Evolutionary conservation across 2,888 invertebrate genomes (phyloP).

Genomic region (Melinopterus prodromus): DNA sequence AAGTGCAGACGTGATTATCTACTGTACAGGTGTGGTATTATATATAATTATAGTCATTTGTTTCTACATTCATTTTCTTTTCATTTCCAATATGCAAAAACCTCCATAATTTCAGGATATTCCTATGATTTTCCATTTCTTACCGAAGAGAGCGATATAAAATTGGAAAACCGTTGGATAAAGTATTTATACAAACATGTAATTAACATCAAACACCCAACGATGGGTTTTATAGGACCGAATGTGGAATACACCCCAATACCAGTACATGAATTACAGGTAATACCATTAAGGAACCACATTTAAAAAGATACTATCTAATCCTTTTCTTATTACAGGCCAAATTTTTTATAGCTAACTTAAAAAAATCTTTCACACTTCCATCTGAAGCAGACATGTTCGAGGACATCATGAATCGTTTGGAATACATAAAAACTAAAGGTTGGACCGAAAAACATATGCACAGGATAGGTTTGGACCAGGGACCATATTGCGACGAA

Average conservation of each 20-base stretch:
- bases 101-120: conserved; percentile 59
- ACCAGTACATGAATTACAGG: conserved; percentile 86
- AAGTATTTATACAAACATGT: conserved; percentile 86
- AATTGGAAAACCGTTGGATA: conserved; percentile 80
- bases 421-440: conserved; percentile 63
- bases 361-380: conserved; percentile 66
- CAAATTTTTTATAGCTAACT: conserved; percentile 65
- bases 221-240: conserved; percentile 82
- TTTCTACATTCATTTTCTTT: no score
- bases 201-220: conserved; percentile 80
- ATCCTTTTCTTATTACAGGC: no score
- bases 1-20: conserved; percentile 74
- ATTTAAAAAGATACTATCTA: no score
- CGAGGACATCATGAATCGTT: conserved; percentile 66
- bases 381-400: conserved; percentile 73
- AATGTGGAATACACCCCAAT: conserved; percentile 81
- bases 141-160: conserved; percentile 69
- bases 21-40: conserved; percentile 73
- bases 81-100: no score
- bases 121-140: conserved; percentile 64
- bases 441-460: conserved; percentile 75
- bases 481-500: conserved; percentile 73
- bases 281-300: conserved; percentile 50
- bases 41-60: not conserved
- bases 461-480: conserved; percentile 79